Conservation (phyloP, 2,113 vertebrate genomes). For the Seriola aureovittata region DNA sequence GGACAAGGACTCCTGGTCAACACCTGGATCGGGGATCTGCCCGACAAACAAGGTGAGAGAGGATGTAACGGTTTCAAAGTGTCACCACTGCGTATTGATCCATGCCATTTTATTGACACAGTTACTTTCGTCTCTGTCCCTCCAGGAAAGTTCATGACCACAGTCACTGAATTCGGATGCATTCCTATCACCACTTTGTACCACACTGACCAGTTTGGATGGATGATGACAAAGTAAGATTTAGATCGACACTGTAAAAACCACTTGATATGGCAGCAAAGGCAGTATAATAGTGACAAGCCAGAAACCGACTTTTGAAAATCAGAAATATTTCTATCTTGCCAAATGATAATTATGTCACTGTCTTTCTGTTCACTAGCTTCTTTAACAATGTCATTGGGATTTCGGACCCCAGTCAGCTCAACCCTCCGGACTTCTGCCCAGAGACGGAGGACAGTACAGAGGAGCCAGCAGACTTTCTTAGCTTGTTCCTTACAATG, state of each 20-base stretch:
- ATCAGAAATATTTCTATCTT: accelerated
- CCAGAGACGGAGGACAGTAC: background rate
- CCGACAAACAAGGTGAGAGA: conserved; percentile 23
- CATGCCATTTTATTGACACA: background rate
- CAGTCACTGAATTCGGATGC: conserved; percentile 57
- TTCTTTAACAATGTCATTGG: conserved; percentile 79
- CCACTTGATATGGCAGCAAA: background rate
- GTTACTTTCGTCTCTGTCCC: background rate
- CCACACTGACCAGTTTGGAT: conserved; percentile 52
- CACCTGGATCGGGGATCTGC: conserved; percentile 72
- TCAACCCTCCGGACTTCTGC: conserved; percentile 78
- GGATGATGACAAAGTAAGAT: conserved; percentile 64
- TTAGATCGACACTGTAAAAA: background rate
- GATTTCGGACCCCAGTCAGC: conserved; percentile 62
- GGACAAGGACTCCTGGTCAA: conserved; percentile 83
- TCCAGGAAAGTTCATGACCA: conserved; percentile 63
- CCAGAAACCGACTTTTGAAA: background rate
- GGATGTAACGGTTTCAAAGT: background rate
- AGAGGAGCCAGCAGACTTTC: conserved; percentile 49
- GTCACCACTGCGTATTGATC: background rate
- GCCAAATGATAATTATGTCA: accelerated
- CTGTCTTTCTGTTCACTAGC: conserved; percentile 48
- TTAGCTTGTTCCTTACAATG: conserved; percentile 47
- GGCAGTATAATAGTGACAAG: background rate
- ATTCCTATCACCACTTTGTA: conserved; percentile 18